Conservation (phyloP, 2,797 vertebrate genomes). For the Cyprinella venusta region DNA sequence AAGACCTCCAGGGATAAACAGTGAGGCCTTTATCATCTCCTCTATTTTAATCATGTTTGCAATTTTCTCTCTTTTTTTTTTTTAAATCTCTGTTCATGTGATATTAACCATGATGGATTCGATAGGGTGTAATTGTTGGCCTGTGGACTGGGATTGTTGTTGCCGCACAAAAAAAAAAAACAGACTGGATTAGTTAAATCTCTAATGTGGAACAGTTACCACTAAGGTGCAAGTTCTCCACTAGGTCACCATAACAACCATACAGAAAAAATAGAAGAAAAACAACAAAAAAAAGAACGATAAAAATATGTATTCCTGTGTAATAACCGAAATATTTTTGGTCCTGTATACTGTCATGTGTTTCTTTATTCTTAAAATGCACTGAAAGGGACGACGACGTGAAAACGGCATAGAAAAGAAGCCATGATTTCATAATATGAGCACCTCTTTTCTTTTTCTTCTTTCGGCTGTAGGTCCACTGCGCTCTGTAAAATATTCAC, state of each 20-base stretch:
- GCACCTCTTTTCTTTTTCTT: conserved; percentile 29
- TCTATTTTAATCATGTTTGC: conserved; percentile 63
- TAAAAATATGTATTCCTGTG: conserved; percentile 29
- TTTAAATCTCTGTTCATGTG: conserved; percentile 65
- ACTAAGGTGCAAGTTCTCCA: conserved; percentile 17
- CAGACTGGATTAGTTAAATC: conserved; percentile 9
- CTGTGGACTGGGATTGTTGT: conserved; percentile 35
- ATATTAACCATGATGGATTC: conserved; percentile 33
- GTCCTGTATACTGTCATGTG: conserved; percentile 41
- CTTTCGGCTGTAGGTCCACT: conserved; percentile 36
- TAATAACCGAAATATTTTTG: conserved; percentile 40
- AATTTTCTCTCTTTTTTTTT: conserved; percentile 62
- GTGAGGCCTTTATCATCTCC: conserved; percentile 74
- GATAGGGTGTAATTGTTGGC: conserved; percentile 22
- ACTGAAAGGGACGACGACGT: conserved; percentile 31
- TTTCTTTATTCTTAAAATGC: conserved; percentile 35
- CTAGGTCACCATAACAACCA: conserved; percentile 28
- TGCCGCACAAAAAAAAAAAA: conserved; percentile 18
- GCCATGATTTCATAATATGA: conserved; percentile 51
- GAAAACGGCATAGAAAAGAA: conserved; percentile 39
- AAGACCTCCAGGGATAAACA: conserved; percentile 63
- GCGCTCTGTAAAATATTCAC: conserved; percentile 39
- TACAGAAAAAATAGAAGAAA: not conserved
- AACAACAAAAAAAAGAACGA: not conserved
- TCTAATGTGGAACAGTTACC: conserved; percentile 13